These are phyloP conservation scores for Dendrolimus pini DNA, from an alignment of 2,888 invertebrate species.

Conservation along the genomic window DNA sequence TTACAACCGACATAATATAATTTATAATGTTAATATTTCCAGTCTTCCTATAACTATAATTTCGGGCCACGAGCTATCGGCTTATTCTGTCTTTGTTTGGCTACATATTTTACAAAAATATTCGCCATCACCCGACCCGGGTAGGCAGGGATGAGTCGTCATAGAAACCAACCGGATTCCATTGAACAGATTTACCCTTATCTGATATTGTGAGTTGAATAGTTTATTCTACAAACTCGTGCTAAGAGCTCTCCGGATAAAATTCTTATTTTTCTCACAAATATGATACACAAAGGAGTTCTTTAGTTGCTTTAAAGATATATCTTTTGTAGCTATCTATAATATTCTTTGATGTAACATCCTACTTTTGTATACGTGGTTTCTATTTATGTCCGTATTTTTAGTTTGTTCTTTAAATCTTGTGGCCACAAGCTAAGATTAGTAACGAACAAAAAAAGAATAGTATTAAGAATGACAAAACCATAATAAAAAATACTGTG, in stretches of 20 bases:
- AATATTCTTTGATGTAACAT: neutral
- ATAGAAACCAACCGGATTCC: constrained; percentile 55
- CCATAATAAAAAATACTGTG: too few relatives aligned
- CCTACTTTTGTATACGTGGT: neutral
- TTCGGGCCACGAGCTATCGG: too few relatives aligned
- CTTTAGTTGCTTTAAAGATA: neutral
- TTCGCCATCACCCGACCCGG: neutral
- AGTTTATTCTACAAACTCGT: constrained; percentile 53
- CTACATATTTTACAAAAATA: neutral
- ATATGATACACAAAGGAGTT: neutral
- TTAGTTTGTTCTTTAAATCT: too few relatives aligned
- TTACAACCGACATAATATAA: too few relatives aligned
- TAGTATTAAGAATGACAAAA: too few relatives aligned
- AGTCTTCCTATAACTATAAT: neutral
- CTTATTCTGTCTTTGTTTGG: neutral
- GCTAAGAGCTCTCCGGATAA: constrained; percentile 46
- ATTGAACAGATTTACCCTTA: constrained; percentile 60
- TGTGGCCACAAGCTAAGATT: too few relatives aligned
- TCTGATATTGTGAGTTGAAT: constrained; percentile 63
- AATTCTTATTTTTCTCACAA: constrained; percentile 33
- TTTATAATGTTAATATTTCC: too few relatives aligned
- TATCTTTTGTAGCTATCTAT: neutral
- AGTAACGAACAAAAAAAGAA: too few relatives aligned
- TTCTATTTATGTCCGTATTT: too few relatives aligned
- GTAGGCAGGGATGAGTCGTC: constrained; percentile 45